phyloP scores from a whole-genome alignment of 2,113 vertebrate genomes.

The Pontoporia blainvillei region DNA sequence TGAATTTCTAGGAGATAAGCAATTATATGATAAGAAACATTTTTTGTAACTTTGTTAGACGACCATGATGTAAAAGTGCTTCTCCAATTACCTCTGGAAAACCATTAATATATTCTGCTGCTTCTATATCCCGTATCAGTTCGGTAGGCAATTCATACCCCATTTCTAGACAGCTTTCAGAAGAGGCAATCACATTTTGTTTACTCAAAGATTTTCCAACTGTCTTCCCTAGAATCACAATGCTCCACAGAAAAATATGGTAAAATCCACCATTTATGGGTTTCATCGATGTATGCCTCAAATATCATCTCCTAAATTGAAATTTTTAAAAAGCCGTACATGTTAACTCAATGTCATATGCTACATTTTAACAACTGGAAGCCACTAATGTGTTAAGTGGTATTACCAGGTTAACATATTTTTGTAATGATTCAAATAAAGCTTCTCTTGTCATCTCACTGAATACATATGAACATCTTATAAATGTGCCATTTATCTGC shows the following conservation, averaged over 20 bases:
- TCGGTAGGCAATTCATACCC: neutral
- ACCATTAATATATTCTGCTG: neutral
- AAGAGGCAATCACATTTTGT: neutral
- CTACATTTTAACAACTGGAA: neutral
- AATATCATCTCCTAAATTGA: conserved; percentile 18
- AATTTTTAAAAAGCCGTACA: neutral
- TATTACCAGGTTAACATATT: neutral
- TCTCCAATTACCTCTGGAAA: neutral
- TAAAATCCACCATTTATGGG: neutral
- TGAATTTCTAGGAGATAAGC: neutral
- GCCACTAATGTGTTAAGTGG: neutral
- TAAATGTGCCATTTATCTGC: conserved; percentile 3
- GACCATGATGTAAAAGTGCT: neutral
- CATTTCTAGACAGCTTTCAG: neutral
- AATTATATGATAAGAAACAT: neutral
- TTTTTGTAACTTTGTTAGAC: conserved; percentile 4
- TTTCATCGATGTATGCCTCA: neutral
- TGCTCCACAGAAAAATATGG: neutral
- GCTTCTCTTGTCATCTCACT: neutral
- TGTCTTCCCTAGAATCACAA: neutral
- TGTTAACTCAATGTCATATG: neutral
- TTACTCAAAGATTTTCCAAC: neutral
- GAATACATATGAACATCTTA: conserved; percentile 27
- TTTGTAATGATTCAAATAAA: conserved; percentile 53
- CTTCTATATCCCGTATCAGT: neutral